phyloP scores from a whole-genome alignment of 2,113 vertebrate species.

The Ramphastos sulfuratus region DNA sequence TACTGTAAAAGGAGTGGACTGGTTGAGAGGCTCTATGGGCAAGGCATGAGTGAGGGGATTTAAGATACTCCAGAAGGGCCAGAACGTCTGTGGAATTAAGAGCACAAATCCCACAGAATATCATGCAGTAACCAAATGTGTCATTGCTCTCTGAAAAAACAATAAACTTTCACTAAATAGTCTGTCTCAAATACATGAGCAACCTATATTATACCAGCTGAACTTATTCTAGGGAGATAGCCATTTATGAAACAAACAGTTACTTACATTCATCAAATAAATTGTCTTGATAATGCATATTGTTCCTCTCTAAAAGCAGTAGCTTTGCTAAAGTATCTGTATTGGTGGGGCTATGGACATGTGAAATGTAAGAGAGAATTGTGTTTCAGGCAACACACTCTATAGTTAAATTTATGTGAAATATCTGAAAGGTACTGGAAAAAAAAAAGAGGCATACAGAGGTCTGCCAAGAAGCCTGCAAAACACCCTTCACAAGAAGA shows the following conservation, averaged over 20 bases:
- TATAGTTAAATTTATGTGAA: neutral
- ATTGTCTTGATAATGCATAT: neutral
- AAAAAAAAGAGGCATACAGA: neutral
- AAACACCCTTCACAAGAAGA: neutral
- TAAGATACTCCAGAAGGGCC: neutral
- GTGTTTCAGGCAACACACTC: neutral
- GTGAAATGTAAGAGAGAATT: neutral
- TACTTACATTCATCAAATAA: neutral
- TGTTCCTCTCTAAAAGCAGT: neutral
- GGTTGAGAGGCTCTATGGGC: neutral
- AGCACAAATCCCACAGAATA: neutral
- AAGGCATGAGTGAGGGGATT: neutral
- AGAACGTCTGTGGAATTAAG: neutral
- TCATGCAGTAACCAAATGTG: neutral
- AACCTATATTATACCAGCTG: neutral
- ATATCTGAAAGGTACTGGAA: neutral
- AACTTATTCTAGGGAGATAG: neutral
- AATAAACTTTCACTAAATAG: neutral
- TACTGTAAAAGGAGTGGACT: neutral
- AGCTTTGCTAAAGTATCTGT: neutral
- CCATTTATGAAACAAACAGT: neutral
- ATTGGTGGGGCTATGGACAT: neutral
- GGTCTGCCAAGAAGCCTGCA: neutral
- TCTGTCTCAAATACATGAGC: neutral
- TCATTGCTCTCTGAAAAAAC: neutral